Percentiles rank a stretch among this genome's conserved stretches.
These are phyloP conservation scores for Melangyna quadrimaculata DNA, from an alignment of 2,888 invertebrate genomes.

Conservation along the genomic window DNA sequence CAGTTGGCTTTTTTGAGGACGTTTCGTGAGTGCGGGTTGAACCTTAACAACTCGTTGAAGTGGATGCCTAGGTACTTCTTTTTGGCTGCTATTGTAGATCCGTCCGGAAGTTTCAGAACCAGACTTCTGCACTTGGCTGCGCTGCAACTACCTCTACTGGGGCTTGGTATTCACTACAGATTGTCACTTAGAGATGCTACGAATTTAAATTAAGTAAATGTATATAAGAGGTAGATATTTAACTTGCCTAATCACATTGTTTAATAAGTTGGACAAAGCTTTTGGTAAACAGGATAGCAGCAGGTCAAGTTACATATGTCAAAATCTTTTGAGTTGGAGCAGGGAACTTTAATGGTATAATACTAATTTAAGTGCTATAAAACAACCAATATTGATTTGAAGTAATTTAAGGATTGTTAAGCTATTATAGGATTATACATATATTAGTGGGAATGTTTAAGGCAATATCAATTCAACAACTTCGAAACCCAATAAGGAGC, in stretches of 20 bases:
- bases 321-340: background rate
- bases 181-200: constrained; percentile 18
- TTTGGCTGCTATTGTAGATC: too few species aligned
- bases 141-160: too few species aligned
- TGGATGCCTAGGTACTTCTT: too few species aligned
- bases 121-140: too few species aligned
- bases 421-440: too few species aligned
- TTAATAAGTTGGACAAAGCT: constrained; percentile 12
- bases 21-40: too few species aligned
- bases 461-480: too few species aligned
- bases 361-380: background rate
- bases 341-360: background rate
- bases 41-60: too few species aligned
- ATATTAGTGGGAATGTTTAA: too few species aligned
- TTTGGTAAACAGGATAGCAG: background rate
- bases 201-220: constrained; percentile 20
- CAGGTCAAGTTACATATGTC: background rate
- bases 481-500: too few species aligned
- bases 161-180: constrained; percentile 33
- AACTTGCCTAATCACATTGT: constrained; percentile 6
- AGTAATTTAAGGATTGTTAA: background rate
- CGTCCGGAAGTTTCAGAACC: too few species aligned
- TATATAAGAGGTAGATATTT: background rate
- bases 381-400: background rate
- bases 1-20: too few species aligned